These are phyloP conservation scores for Pollenia angustigena DNA, from an alignment of 2,888 invertebrate genomes.

Conservation along the genomic window DNA sequence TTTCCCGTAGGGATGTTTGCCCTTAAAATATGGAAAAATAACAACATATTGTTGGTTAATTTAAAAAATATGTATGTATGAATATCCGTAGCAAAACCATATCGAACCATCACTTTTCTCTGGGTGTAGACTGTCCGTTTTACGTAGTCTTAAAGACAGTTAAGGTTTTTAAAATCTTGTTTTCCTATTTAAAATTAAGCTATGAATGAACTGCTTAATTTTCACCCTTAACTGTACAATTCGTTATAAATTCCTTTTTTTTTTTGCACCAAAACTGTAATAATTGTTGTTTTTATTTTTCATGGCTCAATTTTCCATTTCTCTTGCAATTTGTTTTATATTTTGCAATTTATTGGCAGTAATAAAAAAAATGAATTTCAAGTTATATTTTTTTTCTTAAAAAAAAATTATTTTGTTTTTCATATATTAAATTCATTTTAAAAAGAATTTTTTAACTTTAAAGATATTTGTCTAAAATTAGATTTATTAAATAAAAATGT, in stretches of 20 bases:
- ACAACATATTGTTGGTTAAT: too few species aligned
- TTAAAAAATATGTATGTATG: too few species aligned
- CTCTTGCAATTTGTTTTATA: constrained; percentile 4
- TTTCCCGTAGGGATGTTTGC: too few species aligned
- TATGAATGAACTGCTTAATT: not conserved
- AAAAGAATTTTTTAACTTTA: constrained; percentile 27
- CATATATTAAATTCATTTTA: constrained; percentile 15
- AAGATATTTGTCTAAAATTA: constrained; percentile 3
- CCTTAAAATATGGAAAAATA: too few species aligned
- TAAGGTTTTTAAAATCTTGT: too few species aligned
- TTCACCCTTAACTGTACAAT: not conserved
- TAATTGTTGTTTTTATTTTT: constrained; percentile 37
- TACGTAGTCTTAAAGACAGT: too few species aligned
- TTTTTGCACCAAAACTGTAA: not conserved
- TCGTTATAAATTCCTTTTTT: not conserved
- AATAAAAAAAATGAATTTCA: constrained; percentile 28
- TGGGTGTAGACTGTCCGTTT: too few species aligned
- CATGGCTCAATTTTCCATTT: constrained; percentile 13
- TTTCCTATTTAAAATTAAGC: too few species aligned
- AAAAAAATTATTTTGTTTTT: not conserved
- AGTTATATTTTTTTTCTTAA: not conserved
- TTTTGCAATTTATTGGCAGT: constrained; percentile 46
- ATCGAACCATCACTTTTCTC: too few species aligned
- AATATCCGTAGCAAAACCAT: too few species aligned
- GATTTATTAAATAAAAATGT: not conserved